A percentile compares a stretch with the other conserved stretches of the same genome.
Conservation (phyloP, 2,888 invertebrate genomes). For the Leucophenga montana region DNA sequence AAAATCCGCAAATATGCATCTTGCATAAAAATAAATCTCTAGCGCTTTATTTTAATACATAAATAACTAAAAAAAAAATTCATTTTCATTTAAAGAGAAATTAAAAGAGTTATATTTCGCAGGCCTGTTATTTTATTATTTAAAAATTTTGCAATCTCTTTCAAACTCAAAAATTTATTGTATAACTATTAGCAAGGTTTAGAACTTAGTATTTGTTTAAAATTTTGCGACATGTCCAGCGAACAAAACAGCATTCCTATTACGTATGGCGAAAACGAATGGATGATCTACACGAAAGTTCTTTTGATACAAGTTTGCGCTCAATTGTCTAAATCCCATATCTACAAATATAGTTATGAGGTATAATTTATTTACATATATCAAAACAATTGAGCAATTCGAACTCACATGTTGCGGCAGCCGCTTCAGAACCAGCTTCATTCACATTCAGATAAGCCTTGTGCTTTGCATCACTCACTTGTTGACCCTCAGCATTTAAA, state of each 20-base stretch:
- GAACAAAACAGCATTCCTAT: slow-evolving; percentile 57
- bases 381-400: not conserved
- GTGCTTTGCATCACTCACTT: slow-evolving; percentile 82
- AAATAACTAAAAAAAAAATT: too few relatives aligned
- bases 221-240: slow-evolving; percentile 56
- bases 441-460: slow-evolving; percentile 90
- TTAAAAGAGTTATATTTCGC: too few relatives aligned
- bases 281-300: slow-evolving; percentile 68
- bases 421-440: slow-evolving; percentile 89
- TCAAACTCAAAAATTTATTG: too few relatives aligned
- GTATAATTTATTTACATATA: too few relatives aligned
- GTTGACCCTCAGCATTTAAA: slow-evolving; percentile 73
- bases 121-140: too few relatives aligned
- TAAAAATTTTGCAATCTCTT: too few relatives aligned
- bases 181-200: too few relatives aligned
- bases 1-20: too few relatives aligned
- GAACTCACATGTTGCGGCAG: slow-evolving; percentile 79
- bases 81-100: too few relatives aligned
- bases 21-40: too few relatives aligned
- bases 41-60: too few relatives aligned
- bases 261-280: slow-evolving; percentile 65
- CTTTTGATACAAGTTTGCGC: slow-evolving; percentile 59
- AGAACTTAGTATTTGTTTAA: too few relatives aligned
- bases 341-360: slow-evolving; percentile 44
- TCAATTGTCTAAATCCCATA: slow-evolving; percentile 64